phyloP scores from a whole-genome alignment of 2,797 vertebrate genomes.

The Rhodeus uyekii region DNA sequence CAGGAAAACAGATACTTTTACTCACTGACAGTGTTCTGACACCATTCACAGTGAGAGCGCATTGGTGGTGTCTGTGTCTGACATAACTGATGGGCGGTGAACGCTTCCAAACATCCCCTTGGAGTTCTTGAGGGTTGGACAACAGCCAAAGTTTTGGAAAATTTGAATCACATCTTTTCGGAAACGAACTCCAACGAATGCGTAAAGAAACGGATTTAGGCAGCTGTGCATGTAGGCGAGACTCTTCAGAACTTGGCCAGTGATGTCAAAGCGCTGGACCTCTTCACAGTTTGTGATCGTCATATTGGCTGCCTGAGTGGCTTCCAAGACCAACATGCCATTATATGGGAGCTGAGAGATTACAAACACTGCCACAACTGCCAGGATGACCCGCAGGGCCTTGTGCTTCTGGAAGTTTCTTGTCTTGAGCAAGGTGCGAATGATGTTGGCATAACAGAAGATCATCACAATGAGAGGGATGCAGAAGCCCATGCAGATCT shows the following conservation, averaged over 20 bases:
- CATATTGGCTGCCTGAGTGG: slow-evolving; percentile 65
- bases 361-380: slow-evolving; percentile 79
- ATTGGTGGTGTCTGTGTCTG: slow-evolving; percentile 76
- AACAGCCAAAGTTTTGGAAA: slow-evolving; percentile 59
- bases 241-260: slow-evolving; percentile 79
- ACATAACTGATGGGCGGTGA: slow-evolving; percentile 69
- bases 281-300: slow-evolving; percentile 68
- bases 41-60: slow-evolving; percentile 71
- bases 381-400: slow-evolving; percentile 82
- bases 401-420: slow-evolving; percentile 85
- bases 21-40: neutral
- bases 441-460: slow-evolving; percentile 83
- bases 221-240: slow-evolving; percentile 87
- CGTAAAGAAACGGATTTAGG: slow-evolving; percentile 89
- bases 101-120: slow-evolving; percentile 57
- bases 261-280: slow-evolving; percentile 63
- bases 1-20: neutral
- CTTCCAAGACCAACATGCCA: slow-evolving; percentile 75
- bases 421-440: slow-evolving; percentile 79
- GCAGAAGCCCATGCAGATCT: slow-evolving; percentile 85
- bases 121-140: slow-evolving; percentile 50
- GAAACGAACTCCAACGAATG: slow-evolving; percentile 84
- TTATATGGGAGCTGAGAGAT: slow-evolving; percentile 87
- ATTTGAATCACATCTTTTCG: slow-evolving; percentile 73
- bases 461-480: slow-evolving; percentile 83